Conservation (phyloP, 2,797 vertebrate genomes). For the Mus caroli region DNA sequence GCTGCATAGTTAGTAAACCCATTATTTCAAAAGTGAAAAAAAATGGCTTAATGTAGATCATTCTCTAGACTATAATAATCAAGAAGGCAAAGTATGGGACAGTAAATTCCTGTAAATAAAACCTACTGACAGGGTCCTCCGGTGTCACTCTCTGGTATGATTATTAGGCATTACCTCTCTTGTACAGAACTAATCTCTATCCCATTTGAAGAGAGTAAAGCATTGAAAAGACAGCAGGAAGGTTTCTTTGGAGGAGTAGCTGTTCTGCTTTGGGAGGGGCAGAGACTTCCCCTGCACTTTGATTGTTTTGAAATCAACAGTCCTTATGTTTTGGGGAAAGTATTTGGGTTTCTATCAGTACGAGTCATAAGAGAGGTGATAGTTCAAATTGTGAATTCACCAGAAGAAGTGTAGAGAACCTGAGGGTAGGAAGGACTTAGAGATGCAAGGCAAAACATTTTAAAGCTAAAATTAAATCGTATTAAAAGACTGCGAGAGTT, state of each 20-base stretch:
- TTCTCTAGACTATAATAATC: neutral
- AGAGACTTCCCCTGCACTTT: neutral
- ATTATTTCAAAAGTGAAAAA: neutral
- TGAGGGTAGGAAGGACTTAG: neutral
- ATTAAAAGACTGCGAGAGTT: neutral
- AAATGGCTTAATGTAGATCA: neutral
- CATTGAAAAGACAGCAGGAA: neutral
- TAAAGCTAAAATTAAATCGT: neutral
- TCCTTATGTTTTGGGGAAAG: neutral
- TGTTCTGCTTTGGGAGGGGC: neutral
- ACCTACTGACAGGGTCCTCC: neutral
- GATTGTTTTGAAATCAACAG: neutral
- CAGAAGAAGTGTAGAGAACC: neutral
- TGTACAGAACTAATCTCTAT: neutral
- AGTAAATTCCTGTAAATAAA: neutral
- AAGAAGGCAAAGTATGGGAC: no score
- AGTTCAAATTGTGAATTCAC: neutral
- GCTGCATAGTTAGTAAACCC: neutral
- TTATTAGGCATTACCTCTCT: neutral
- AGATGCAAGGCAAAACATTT: neutral
- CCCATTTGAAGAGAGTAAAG: neutral
- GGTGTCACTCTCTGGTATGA: no score
- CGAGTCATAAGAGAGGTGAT: neutral
- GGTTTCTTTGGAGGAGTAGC: neutral
- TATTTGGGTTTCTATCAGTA: neutral